Evolutionary conservation across 2,797 vertebrate species (phyloP).

Genomic region (Hemitrygon akajei): DNA sequence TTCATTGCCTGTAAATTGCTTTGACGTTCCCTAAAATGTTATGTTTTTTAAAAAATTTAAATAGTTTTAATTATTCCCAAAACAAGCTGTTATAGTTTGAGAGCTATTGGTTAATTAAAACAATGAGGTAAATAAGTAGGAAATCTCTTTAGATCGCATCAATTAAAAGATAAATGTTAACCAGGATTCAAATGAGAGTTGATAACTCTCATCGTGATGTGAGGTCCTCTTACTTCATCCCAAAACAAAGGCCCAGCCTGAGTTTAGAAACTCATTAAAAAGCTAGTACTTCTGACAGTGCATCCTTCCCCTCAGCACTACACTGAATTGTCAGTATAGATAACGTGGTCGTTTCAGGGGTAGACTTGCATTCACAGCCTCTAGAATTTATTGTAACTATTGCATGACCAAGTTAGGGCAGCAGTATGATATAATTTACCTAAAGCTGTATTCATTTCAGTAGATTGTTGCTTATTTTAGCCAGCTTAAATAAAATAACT

Average conservation of each 20-base stretch:
- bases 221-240: not conserved
- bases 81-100: not conserved
- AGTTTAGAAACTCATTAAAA: not conserved
- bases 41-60: not conserved
- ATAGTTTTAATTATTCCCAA: not conserved
- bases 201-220: not conserved
- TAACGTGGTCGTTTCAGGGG: not conserved
- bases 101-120: too few species aligned
- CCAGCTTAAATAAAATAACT: not conserved
- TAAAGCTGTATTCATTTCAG: not conserved
- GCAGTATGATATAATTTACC: not conserved
- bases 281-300: not conserved
- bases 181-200: not conserved
- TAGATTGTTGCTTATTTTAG: not conserved
- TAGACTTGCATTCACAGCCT: not conserved
- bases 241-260: not conserved
- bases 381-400: not conserved
- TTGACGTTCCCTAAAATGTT: not conserved
- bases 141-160: too few species aligned
- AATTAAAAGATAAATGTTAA: not conserved
- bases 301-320: not conserved
- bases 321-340: not conserved
- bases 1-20: not conserved
- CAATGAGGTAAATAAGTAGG: too few species aligned
- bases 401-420: not conserved